A percentile compares a stretch with the other conserved stretches of the same genome.
Evolutionary conservation across 1,140 invertebrate genomes (phyloP).

Genomic region (Drosophila pallidifrons): DNA sequence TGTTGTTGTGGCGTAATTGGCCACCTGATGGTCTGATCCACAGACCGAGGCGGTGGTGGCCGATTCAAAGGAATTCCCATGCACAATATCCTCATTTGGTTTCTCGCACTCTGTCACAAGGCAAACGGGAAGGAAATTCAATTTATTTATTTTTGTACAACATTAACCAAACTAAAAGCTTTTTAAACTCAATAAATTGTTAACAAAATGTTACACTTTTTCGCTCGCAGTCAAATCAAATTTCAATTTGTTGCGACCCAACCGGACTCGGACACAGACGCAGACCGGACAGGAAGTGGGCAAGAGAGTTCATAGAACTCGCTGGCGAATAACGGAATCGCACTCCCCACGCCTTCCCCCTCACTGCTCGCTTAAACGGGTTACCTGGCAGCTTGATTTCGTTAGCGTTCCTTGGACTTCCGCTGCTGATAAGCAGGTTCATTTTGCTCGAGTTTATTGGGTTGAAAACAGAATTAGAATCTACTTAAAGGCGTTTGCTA

Average conservation of each 20-base stretch:
- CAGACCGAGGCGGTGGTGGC: slow-evolving; percentile 86
- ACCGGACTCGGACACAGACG: slow-evolving; percentile 7
- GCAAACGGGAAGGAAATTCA: slow-evolving; percentile 41
- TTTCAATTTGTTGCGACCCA: slow-evolving; percentile 8
- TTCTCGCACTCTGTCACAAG: slow-evolving; percentile 79
- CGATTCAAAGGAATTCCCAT: slow-evolving; percentile 90
- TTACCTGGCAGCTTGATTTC: slow-evolving; percentile 40
- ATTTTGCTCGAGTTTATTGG: slow-evolving; percentile 31
- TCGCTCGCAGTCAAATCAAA: slow-evolving; percentile 23
- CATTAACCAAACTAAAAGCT: slow-evolving; percentile 61
- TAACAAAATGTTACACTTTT: slow-evolving; percentile 31
- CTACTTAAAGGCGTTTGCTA: background rate
- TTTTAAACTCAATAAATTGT: slow-evolving; percentile 65
- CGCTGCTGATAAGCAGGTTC: slow-evolving; percentile 41
- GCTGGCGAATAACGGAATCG: slow-evolving; percentile 18
- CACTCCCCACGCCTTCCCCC: background rate
- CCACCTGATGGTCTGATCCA: slow-evolving; percentile 89
- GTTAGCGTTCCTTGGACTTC: slow-evolving; percentile 59
- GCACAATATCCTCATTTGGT: slow-evolving; percentile 88
- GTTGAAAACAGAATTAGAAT: slow-evolving; percentile 11
- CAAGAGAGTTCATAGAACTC: slow-evolving; percentile 12
- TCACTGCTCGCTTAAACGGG: background rate
- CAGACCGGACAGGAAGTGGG: slow-evolving; percentile 35
- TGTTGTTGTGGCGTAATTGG: slow-evolving; percentile 86
- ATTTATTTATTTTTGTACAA: slow-evolving; percentile 34